Base-by-base conservation (phyloP, 2,888 invertebrate species). In the Phengaris alcon region DNA sequence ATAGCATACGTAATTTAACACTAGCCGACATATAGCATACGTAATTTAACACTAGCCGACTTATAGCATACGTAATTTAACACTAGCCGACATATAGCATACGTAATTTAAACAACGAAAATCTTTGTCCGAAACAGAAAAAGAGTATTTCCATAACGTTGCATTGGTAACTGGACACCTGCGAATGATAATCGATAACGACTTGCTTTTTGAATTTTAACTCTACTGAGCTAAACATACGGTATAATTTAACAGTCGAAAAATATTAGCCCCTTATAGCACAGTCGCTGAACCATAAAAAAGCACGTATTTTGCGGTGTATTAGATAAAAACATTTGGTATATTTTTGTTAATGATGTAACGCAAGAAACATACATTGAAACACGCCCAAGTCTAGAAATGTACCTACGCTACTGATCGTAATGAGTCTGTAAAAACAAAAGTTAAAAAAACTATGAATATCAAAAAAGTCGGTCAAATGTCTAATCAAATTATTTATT, bases 141-240 rank as follows among this genome's bases (percentile, higher is more conserved):
- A 64, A 74, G 10, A 35, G 35, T 12, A 12, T 35, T 35, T 35
- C 44, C 64, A 64, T 12, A 59, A 59, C 10, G 78, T 81, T 78
- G 79, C 81, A 80, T 78, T 73, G 80, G 82, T 79, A 81, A 83
- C 82, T 78, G 73, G 76, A 81, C 82, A 81, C 81, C 80, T 81
- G 82, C 79, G 75, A 75, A 68, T 75, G 74, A 77, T 78, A 79
- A 80, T 69, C 77, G 74, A 77, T 80, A 79, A 76, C 55, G 70
- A 57, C 15, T 55, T 48, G 55, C 15, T 72, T 54, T 51, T 73
- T 59, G 46, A 54, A 55, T 51, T 68, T 77, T 70, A 74, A 12
- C 70, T 73, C 74, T 79, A 74, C 68, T 59, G 4, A 0, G 5
- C n/a, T 57, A 15, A 2, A 35, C 9, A 8, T 75, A 77, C 9